Evolutionary conservation across 2,888 invertebrate species (phyloP), one percentile per base, ranked within the genome.

Genomic region (Rhingia campestris): DNA sequence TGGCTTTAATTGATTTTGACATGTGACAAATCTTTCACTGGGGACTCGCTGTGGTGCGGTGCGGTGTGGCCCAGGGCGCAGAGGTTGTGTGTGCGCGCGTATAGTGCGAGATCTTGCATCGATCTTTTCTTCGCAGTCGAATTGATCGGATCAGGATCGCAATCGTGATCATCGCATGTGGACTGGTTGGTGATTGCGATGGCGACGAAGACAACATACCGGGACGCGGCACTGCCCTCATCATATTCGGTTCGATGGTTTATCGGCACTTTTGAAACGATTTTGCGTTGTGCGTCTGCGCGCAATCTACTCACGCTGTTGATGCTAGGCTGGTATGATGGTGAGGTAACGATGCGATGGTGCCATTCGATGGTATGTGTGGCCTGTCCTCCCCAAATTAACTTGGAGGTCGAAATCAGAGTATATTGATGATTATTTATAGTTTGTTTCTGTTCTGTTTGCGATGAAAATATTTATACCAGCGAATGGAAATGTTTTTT

Each of bases 1-100:
- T 88, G 89, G 89, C 88, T 88, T 89, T 90, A 90, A 90, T 90
- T 91, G 91, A 90, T 89, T 89, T 89, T 91, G 90, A 90, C 90
- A 90, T 90, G 89, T 91, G 91, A 90, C 90, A 90, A 90, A 90
- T 90, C 91, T 88, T 87, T 87, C 87, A 88, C 86, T 86, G 86
- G 74, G 80, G 47, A 53, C 73, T 53, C 80, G 63, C 63, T 63
- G 7, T n/a, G n/a, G 4, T 4, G 22, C 47, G 30, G 9, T 0
- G 4, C 2, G 49, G 30, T 49, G 10, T 4, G 7, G 10, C 4
- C 10, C 6, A 9, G 56, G 30, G n/a, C 32, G 49, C 6, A 35
- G 32, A 32, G 32, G 56, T 49, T 45, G 49, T 63, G 51, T 72
- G 61, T 66, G 56, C 59, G 70, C 47, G 73, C 77, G 67, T 45